These are phyloP conservation scores for Coelopa pilipes DNA, from an alignment of 2,888 invertebrate species.

Conservation along the genomic window DNA sequence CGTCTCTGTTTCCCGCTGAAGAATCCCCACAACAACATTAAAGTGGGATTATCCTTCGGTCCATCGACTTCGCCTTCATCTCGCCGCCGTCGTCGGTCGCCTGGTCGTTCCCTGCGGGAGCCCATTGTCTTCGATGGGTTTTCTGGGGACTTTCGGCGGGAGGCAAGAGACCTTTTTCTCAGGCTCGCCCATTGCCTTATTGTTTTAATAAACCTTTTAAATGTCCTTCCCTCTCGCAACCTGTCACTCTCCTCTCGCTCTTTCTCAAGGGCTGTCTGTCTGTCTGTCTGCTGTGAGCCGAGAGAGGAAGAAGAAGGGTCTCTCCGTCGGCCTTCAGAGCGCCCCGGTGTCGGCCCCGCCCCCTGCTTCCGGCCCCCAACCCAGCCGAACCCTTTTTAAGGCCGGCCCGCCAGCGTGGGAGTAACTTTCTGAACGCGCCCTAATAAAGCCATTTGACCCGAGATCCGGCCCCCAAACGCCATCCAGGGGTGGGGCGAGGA, in stretches of 20 bases:
- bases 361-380: neutral
- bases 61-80: slow-evolving; percentile 51
- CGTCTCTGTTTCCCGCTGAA: too few relatives aligned
- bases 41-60: slow-evolving; percentile 54
- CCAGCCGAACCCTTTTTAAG: slow-evolving; percentile 57
- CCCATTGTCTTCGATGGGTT: slow-evolving; percentile 30
- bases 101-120: slow-evolving; percentile 8
- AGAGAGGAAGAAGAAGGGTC: neutral
- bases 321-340: slow-evolving; percentile 28
- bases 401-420: slow-evolving; percentile 54
- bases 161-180: slow-evolving; percentile 30
- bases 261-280: too few relatives aligned
- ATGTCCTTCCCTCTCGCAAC: slow-evolving; percentile 49
- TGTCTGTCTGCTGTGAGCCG: too few relatives aligned
- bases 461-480: slow-evolving; percentile 43
- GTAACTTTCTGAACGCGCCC: slow-evolving; percentile 53
- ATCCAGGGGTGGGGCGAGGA: slow-evolving; percentile 15
- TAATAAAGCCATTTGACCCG: slow-evolving; percentile 59
- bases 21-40: slow-evolving; percentile 38
- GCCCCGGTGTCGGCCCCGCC: slow-evolving; percentile 7
- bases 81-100: neutral
- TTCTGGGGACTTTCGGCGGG: neutral
- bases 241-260: too few relatives aligned
- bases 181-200: slow-evolving; percentile 59
- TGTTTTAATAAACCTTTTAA: slow-evolving; percentile 63